phyloP scores from a whole-genome alignment of 2,113 vertebrate species.

The Hippocampus barbouri region DNA sequence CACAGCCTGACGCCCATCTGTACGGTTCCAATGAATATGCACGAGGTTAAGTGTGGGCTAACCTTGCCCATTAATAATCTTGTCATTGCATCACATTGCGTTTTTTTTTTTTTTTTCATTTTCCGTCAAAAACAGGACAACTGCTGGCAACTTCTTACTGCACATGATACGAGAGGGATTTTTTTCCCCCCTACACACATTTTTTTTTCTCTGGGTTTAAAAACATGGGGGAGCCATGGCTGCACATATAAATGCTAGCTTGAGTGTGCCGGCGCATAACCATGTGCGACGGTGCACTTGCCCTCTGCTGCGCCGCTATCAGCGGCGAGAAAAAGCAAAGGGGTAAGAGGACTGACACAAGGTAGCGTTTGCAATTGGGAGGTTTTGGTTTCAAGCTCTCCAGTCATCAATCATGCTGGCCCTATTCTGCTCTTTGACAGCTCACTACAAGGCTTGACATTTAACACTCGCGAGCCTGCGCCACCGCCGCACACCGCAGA shows the following conservation, averaged over 20 bases:
- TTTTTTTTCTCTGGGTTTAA: constrained; percentile 70
- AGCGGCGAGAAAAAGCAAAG: constrained; percentile 53
- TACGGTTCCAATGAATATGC: constrained; percentile 89
- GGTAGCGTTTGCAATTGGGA: constrained; percentile 95
- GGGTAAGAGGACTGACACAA: constrained; percentile 86
- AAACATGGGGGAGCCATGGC: constrained; percentile 57
- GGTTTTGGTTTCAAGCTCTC: constrained; percentile 97
- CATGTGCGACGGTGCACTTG: constrained; percentile 71
- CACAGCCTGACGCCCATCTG: constrained; percentile 80
- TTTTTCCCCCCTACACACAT: constrained; percentile 22
- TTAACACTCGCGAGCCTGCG: constrained; percentile 96
- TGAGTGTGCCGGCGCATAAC: constrained; percentile 51
- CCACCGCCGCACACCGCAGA: constrained; percentile 84
- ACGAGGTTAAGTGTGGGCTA: constrained; percentile 83
- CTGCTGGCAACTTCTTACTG: constrained; percentile 5
- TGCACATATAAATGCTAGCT: constrained; percentile 63
- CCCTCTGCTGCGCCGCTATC: constrained; percentile 75
- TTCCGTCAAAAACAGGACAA: constrained; percentile 17
- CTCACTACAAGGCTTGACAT: constrained; percentile 99
- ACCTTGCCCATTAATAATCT: constrained; percentile 93
- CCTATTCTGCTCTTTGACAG: constrained; percentile 99
- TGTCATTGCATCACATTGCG: constrained; percentile 88
- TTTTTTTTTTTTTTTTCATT: constrained; percentile 51
- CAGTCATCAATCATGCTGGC: constrained; percentile 98
- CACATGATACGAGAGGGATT: constrained; percentile 53